These are phyloP conservation scores for Cryptophagus acutangulus DNA, from an alignment of 2,888 invertebrate genomes.

Conservation along the genomic window DNA sequence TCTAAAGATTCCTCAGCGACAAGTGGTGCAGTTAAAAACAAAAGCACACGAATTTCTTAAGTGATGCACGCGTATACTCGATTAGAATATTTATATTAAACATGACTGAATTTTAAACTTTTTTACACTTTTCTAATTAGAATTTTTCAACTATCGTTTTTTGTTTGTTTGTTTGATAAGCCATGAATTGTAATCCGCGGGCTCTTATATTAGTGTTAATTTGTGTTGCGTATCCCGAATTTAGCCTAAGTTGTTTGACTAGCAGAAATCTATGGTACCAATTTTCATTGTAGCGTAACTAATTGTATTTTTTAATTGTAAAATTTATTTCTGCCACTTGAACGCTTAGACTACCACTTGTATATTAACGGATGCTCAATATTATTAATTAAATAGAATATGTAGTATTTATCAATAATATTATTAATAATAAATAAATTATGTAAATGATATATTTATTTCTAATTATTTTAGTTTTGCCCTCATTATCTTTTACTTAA, in stretches of 20 bases:
- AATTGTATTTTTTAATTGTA: slow-evolving; percentile 20
- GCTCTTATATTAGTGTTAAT: slow-evolving; percentile 34
- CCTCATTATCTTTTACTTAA: no score
- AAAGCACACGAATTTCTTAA: slow-evolving; percentile 17
- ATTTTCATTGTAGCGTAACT: slow-evolving; percentile 23
- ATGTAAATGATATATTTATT: slow-evolving; percentile 45
- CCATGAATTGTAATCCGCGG: slow-evolving; percentile 39
- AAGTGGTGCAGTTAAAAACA: slow-evolving; percentile 12
- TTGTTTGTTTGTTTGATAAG: slow-evolving; percentile 35
- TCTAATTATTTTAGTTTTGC: slow-evolving; percentile 7
- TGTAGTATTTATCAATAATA: slow-evolving; percentile 49
- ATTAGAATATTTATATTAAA: slow-evolving; percentile 31
- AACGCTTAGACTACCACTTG: slow-evolving; percentile 48
- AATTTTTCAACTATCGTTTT: slow-evolving; percentile 43
- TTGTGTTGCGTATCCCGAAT: slow-evolving; percentile 47
- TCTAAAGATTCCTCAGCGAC: not conserved
- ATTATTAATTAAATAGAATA: slow-evolving; percentile 45
- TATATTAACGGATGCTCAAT: slow-evolving; percentile 51
- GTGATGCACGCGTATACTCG: slow-evolving; percentile 32
- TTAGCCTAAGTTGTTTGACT: slow-evolving; percentile 49
- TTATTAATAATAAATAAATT: slow-evolving; percentile 45
- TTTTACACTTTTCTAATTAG: slow-evolving; percentile 45
- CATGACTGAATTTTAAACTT: slow-evolving; percentile 40
- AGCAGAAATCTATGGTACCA: slow-evolving; percentile 40
- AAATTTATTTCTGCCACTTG: slow-evolving; percentile 48